A percentile compares a stretch with the other conserved stretches of the same genome.
These are phyloP conservation scores for Alligator mississippiensis DNA, from an alignment of 2,113 vertebrate species.

Conservation along the genomic window DNA sequence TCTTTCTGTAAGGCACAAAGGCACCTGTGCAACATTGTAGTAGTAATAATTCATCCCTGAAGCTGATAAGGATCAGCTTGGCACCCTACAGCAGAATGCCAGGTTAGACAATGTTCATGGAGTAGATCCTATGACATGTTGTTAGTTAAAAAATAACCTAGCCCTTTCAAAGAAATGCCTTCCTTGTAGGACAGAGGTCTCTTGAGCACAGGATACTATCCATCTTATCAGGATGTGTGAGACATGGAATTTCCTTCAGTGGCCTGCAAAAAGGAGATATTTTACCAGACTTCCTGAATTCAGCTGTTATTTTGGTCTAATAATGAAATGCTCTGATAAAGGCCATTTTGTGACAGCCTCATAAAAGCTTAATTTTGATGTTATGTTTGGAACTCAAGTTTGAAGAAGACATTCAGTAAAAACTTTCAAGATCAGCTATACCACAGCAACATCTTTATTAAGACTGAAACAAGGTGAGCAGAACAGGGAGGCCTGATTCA, in stretches of 20 bases:
- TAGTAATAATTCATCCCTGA: background rate
- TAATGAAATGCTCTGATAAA: background rate
- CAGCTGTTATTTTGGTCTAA: slow-evolving; percentile 7
- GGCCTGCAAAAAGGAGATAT: slow-evolving; percentile 29
- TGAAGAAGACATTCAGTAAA: background rate
- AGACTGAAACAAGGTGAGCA: background rate
- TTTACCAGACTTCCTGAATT: slow-evolving; percentile 44
- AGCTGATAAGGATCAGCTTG: background rate
- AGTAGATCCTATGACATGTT: background rate
- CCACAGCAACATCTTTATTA: background rate
- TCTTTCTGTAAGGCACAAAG: background rate
- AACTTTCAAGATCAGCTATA: background rate
- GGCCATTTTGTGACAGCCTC: background rate
- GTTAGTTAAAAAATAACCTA: slow-evolving; percentile 37
- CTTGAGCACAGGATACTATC: slow-evolving; percentile 58
- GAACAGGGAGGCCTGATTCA: background rate
- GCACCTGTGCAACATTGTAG: background rate
- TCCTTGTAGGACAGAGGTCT: background rate
- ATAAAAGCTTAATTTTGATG: background rate
- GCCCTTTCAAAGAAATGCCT: slow-evolving; percentile 38
- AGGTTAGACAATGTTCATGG: slow-evolving; percentile 31
- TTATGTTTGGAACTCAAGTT: slow-evolving; percentile 18
- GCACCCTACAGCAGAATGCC: background rate
- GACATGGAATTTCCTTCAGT: slow-evolving; percentile 60
- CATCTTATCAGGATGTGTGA: slow-evolving; percentile 44